phyloP scores from a whole-genome alignment of 2,888 invertebrate genomes.

The Embidobia sp. region DNA sequence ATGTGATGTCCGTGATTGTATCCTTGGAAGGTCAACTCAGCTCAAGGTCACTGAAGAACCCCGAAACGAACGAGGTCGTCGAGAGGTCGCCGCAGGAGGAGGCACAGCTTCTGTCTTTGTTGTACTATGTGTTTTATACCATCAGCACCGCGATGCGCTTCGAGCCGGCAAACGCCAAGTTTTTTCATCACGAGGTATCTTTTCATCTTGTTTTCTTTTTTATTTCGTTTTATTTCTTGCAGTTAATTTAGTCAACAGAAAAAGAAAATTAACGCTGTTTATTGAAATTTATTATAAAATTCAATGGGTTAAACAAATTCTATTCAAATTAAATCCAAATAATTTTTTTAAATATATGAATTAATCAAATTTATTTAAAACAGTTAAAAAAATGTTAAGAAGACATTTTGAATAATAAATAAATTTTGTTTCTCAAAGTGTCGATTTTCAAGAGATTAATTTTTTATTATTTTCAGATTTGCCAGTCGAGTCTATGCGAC shows the following conservation, averaged over 20 bases:
- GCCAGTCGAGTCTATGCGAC: conserved; percentile 96
- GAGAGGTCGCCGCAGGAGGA: conserved; percentile 77
- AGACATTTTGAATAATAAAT: too few species aligned
- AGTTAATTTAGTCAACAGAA: too few species aligned
- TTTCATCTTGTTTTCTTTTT: too few species aligned
- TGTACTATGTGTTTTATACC: conserved; percentile 96
- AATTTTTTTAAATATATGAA: too few species aligned
- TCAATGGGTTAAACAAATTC: too few species aligned
- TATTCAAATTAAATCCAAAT: too few species aligned
- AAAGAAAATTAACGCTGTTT: too few species aligned
- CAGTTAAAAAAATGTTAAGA: background rate
- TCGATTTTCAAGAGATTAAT: too few species aligned
- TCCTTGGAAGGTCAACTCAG: conserved; percentile 93
- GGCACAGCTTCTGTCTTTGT: conserved; percentile 87
- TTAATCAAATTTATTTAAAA: background rate
- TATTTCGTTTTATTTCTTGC: too few species aligned
- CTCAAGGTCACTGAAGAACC: conserved; percentile 77
- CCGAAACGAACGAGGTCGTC: conserved; percentile 79
- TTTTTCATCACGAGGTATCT: conserved; percentile 97
- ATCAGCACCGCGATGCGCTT: conserved; percentile 99
- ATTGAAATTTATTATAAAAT: too few species aligned
- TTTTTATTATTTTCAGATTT: conserved; percentile 87
- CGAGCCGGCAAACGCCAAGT: conserved; percentile 99
- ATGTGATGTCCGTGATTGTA: conserved; percentile 96
- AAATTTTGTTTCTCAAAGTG: too few species aligned